Percentiles rank a stretch among this genome's conserved stretches.
phyloP scores from a whole-genome alignment of 1,140 invertebrate genomes.

The Caerostris extrusa region DNA sequence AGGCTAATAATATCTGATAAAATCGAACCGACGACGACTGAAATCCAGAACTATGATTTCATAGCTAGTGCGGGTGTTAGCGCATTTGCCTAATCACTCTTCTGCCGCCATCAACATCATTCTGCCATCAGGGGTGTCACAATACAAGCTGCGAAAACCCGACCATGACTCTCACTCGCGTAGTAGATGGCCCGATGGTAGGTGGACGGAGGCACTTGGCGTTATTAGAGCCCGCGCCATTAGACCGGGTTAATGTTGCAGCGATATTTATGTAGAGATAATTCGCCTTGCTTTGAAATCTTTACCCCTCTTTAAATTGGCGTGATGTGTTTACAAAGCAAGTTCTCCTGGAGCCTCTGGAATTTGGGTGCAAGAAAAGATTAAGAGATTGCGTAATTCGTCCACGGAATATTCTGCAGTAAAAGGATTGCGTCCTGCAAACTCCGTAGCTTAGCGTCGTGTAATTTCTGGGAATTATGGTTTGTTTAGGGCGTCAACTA shows the following conservation, averaged over 20 bases:
- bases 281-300: slow-evolving; percentile 5
- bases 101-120: too few relatives aligned
- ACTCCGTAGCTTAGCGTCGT: neutral
- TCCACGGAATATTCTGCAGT: neutral
- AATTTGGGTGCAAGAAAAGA: neutral
- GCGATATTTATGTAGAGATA: slow-evolving; percentile 9
- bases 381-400: neutral
- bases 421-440: neutral
- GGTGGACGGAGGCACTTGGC: neutral
- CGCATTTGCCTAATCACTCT: too few relatives aligned
- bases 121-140: too few relatives aligned
- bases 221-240: neutral
- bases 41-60: too few relatives aligned
- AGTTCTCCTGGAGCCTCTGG: neutral
- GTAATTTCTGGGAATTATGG: neutral
- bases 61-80: too few relatives aligned
- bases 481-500: neutral
- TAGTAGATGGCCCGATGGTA: neutral
- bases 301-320: neutral
- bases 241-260: slow-evolving; percentile 26
- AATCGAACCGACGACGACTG: too few relatives aligned
- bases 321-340: neutral
- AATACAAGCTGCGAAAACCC: too few relatives aligned
- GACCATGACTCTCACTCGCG: too few relatives aligned
- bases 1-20: too few relatives aligned